phyloP scores from a whole-genome alignment of 2,888 invertebrate species.

The Drosophila demipolita region DNA sequence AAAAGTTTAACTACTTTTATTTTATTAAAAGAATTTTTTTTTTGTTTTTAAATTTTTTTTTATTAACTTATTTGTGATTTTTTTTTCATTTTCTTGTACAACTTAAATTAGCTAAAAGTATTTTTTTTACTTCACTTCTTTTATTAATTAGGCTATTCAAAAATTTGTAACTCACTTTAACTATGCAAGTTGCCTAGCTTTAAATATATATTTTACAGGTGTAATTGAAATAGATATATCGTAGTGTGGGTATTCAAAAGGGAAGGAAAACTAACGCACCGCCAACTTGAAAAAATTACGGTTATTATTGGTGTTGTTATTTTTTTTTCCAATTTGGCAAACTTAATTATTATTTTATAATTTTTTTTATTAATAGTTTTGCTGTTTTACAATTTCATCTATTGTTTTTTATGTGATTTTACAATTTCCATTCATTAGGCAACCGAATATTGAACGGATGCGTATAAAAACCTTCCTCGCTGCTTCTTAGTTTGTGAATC shows the following conservation, averaged over 20 bases:
- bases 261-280: conserved; percentile 43
- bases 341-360: conserved; percentile 10
- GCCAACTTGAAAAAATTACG: conserved; percentile 25
- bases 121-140: conserved; percentile 35
- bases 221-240: conserved; percentile 32
- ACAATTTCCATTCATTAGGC: conserved; percentile 23
- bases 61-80: conserved; percentile 34
- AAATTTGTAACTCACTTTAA: conserved; percentile 56
- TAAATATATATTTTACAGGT: conserved; percentile 37
- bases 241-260: conserved; percentile 44
- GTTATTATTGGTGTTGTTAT: neutral
- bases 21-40: conserved; percentile 12
- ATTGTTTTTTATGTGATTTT: conserved; percentile 9
- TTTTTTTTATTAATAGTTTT: conserved; percentile 20
- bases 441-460: conserved; percentile 41
- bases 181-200: conserved; percentile 60
- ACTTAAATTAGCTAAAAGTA: conserved; percentile 72
- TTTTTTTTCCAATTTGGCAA: conserved; percentile 4
- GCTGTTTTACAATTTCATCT: conserved; percentile 25
- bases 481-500: conserved; percentile 68
- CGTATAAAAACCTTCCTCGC: conserved; percentile 33
- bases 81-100: conserved; percentile 48
- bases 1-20: neutral
- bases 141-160: conserved; percentile 45
- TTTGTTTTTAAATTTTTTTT: conserved; percentile 36